A percentile compares a stretch with the other conserved stretches of the same genome.
phyloP scores from a whole-genome alignment of 2,888 invertebrate species.

The Neocrepidodera transversa region DNA sequence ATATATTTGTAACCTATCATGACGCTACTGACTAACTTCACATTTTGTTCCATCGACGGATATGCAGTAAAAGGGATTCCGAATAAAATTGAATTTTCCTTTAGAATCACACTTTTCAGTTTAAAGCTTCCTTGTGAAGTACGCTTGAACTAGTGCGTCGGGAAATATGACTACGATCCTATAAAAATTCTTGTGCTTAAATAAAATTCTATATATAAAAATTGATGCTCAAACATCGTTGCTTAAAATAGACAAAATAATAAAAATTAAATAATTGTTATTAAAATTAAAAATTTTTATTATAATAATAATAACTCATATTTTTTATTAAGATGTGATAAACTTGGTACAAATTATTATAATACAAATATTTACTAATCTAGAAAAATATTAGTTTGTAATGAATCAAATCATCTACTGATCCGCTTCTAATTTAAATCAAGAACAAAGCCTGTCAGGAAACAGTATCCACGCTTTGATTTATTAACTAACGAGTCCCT shows the following conservation, averaged over 20 bases:
- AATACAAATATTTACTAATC: no score
- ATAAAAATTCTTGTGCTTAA: slow-evolving; percentile 7
- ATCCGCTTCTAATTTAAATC: no score
- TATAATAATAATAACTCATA: not conserved
- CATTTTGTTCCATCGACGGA: slow-evolving; percentile 12
- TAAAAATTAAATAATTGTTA: no score
- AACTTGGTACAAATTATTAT: no score
- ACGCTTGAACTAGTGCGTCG: slow-evolving; percentile 5
- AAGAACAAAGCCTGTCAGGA: no score
- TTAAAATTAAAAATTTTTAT: not conserved
- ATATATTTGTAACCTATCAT: no score
- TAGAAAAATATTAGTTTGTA: no score
- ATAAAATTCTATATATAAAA: not conserved
- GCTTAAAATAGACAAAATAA: not conserved
- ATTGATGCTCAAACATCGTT: no score
- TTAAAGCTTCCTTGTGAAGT: slow-evolving; percentile 18
- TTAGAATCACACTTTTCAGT: slow-evolving; percentile 21
- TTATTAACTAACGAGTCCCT: no score
- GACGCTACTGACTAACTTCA: not conserved
- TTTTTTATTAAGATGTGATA: no score
- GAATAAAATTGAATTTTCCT: slow-evolving; percentile 33
- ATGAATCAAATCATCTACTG: no score
- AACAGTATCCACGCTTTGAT: no score
- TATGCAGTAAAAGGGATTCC: slow-evolving; percentile 25
- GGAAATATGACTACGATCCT: slow-evolving; percentile 17